These are phyloP conservation scores for Leptosomus discolor DNA, from an alignment of 2,113 vertebrate species.

Conservation along the genomic window DNA sequence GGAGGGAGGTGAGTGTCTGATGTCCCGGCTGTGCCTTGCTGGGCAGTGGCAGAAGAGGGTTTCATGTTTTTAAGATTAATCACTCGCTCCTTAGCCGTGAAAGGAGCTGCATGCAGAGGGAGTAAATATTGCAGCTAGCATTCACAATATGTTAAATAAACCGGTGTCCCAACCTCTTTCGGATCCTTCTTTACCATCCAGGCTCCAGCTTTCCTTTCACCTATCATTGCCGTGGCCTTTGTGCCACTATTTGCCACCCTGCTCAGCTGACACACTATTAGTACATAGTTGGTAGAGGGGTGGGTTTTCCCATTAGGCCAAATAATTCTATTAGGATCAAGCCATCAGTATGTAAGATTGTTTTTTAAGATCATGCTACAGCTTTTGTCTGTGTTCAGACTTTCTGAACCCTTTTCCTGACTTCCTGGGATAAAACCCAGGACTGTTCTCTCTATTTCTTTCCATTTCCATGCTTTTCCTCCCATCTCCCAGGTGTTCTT, in stretches of 20 bases:
- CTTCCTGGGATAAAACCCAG: neutral
- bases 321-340: neutral
- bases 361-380: neutral
- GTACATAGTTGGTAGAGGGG: neutral
- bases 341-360: neutral
- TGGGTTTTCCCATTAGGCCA: neutral
- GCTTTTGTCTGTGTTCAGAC: neutral
- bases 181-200: neutral
- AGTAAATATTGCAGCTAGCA: neutral
- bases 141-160: neutral
- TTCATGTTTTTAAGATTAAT: neutral
- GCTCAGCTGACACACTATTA: neutral
- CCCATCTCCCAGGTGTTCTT: neutral
- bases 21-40: neutral
- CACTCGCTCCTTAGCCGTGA: rapidly evolving
- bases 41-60: neutral
- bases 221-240: neutral
- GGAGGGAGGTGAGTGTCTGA: neutral
- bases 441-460: neutral
- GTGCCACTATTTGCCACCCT: neutral
- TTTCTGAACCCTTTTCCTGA: neutral
- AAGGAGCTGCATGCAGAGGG: neutral
- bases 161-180: neutral
- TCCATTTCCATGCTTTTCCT: neutral
- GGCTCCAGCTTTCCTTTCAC: neutral